Evolutionary conservation across 2,797 vertebrate species (phyloP).

Genomic region (Otolemur crassicaudatus): DNA sequence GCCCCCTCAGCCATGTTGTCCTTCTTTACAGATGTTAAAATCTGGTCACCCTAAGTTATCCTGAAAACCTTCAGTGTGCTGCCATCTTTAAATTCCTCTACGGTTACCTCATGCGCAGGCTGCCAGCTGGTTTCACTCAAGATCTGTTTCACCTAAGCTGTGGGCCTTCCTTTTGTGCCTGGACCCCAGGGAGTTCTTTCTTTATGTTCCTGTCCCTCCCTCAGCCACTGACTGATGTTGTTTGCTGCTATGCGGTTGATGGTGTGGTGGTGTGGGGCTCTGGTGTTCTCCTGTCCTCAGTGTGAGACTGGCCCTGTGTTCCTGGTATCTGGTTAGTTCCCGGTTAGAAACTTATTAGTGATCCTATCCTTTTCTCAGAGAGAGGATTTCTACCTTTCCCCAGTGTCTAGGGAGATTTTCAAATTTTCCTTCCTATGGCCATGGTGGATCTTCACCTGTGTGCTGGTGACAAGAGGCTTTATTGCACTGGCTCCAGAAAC

Average conservation of each 20-base stretch:
- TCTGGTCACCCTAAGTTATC: not conserved
- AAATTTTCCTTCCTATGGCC: not conserved
- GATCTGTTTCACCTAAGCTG: not conserved
- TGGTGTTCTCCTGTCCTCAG: not conserved
- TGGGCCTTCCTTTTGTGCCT: not conserved
- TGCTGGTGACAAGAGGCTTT: not conserved
- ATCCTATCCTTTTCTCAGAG: not conserved
- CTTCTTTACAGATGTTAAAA: too few relatives aligned
- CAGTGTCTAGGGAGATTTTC: not conserved
- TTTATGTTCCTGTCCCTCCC: not conserved
- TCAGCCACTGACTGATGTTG: not conserved
- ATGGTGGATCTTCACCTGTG: accelerated
- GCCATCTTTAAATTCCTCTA: not conserved
- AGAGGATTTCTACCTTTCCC: not conserved
- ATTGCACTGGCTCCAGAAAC: not conserved
- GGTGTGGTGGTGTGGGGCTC: not conserved
- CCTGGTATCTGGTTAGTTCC: not conserved
- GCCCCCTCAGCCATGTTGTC: too few relatives aligned
- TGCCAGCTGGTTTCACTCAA: not conserved
- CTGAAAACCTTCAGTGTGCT: not conserved
- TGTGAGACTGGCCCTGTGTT: not conserved
- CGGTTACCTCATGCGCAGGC: not conserved
- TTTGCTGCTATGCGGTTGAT: not conserved
- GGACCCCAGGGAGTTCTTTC: not conserved
- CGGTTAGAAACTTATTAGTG: not conserved